Evolutionary conservation across 2,797 vertebrate species (phyloP), one percentile per base, ranked within the genome.

Genomic region (Rhabdomys pumilio): DNA sequence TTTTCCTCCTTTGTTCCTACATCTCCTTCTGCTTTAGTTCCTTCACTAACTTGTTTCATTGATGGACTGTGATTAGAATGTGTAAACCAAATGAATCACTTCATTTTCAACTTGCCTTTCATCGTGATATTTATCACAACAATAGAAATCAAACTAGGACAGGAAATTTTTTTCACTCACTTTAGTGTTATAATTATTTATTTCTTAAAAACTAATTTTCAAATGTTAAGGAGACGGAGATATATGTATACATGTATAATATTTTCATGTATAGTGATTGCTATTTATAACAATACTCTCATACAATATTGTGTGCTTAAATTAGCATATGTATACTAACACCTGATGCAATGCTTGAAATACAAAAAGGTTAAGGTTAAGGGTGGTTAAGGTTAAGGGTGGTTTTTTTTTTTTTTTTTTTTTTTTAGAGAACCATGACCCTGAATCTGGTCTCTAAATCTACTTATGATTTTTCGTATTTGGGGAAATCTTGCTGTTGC

Each of bases 201-300:
- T 76, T 59, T 75, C 69, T 88, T 41, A 29, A 81, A 93, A 91
- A 63, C 4, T 53, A 24, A 17, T 47, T 89, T 91, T 81, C 11
- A 91, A 85, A 59, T 72, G 4, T 38, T 86, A 69, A n/a, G 29
- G 11, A 93, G 91, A 72, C 15, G 6, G 63, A 14, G 29, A 10
- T 77, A 44, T 34, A 55, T 17, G 5, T 1, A 24, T 4, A 2
- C 1, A 1, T n/a, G 10, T 44, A 20, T 34, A 26, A 26, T 6
- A 61, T 19, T 41, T 82, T 22, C 19, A 61, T 13, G 9, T 44
- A 75, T 59, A 47, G 34, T 76, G 26, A 34, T 76, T 61, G 2
- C 31, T 76, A 76, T 44, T 47, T 34, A 61, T 44, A 75, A 38
- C 29, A 89, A 76, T 24, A 8, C 6, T 88, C 0, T 72, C 67